These are phyloP conservation scores for Drosophila sproati DNA, from an alignment of 1,140 invertebrate genomes.

Conservation along the genomic window DNA sequence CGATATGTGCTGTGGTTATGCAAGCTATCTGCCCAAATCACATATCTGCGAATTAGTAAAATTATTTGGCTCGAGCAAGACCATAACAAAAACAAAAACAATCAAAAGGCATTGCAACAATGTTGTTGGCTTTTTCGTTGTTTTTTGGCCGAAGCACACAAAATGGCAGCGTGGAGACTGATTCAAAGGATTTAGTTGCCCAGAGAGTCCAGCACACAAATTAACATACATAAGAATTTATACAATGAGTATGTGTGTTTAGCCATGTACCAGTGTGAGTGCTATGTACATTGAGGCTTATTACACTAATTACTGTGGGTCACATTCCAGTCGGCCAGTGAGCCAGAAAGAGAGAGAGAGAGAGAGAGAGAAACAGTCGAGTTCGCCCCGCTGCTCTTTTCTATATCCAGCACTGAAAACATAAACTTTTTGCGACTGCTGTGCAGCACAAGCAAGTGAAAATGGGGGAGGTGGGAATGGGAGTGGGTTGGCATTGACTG, in stretches of 20 bases:
- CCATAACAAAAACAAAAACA: slow-evolving; percentile 8
- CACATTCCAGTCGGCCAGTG: slow-evolving; percentile 27
- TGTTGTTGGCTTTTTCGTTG: slow-evolving; percentile 25
- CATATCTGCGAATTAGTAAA: slow-evolving; percentile 11
- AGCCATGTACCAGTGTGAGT: not conserved
- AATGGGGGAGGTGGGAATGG: not conserved
- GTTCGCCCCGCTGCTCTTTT: slow-evolving; percentile 2
- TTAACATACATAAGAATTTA: slow-evolving; percentile 11
- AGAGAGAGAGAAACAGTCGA: not conserved
- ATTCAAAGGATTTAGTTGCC: slow-evolving; percentile 40
- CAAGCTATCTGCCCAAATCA: slow-evolving; percentile 11
- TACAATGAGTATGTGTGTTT: slow-evolving; percentile 3
- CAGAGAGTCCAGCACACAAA: slow-evolving; percentile 7
- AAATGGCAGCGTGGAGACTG: slow-evolving; percentile 43
- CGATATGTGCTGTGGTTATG: slow-evolving; percentile 2
- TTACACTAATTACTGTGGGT: slow-evolving; percentile 76
- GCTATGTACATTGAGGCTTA: slow-evolving; percentile 65
- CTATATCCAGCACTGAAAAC: slow-evolving; percentile 10
- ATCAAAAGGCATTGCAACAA: slow-evolving; percentile 27
- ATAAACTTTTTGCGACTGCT: slow-evolving; percentile 66
- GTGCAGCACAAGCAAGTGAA: not conserved
- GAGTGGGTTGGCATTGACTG: slow-evolving; percentile 1
- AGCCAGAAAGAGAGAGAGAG: slow-evolving; percentile 10
- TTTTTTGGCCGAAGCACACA: slow-evolving; percentile 22
- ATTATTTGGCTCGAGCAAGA: too few relatives aligned